Conservation (phyloP, 2,113 vertebrate genomes). For the Gallinago undulata region DNA sequence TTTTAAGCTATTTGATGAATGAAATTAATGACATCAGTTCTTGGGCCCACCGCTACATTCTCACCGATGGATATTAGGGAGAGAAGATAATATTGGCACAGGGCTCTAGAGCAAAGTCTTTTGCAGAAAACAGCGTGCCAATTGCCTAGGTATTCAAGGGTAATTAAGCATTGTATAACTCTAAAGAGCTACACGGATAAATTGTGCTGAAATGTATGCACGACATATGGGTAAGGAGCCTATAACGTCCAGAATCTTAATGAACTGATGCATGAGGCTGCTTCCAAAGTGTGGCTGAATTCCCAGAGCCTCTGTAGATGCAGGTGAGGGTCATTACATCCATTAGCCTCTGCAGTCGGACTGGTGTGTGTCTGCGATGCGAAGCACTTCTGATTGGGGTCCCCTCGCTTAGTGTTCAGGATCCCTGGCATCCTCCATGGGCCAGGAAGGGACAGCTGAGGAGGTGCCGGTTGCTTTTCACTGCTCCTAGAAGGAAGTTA, state of each 20-base stretch:
- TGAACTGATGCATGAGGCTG: background rate
- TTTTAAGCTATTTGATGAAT: background rate
- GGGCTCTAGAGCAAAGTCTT: background rate
- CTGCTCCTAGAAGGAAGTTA: background rate
- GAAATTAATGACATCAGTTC: background rate
- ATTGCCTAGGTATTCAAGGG: background rate
- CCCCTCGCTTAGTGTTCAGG: background rate
- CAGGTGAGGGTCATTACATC: accelerated
- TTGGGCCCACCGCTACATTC: background rate
- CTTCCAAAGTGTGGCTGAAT: background rate
- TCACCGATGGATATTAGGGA: background rate
- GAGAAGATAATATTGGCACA: background rate
- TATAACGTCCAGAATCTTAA: background rate
- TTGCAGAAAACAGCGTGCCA: background rate
- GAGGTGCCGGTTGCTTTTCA: background rate
- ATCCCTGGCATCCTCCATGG: background rate
- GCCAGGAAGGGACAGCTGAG: background rate
- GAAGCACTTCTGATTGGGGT: background rate
- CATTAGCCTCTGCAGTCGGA: background rate
- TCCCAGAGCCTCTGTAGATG: too few relatives aligned
- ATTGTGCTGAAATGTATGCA: background rate
- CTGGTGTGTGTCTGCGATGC: accelerated
- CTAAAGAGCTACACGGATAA: background rate
- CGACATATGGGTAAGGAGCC: background rate
- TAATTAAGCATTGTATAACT: background rate